These are phyloP conservation scores for Psittacula cyanocephala DNA, from an alignment of 2,113 vertebrate species.

Conservation along the genomic window DNA sequence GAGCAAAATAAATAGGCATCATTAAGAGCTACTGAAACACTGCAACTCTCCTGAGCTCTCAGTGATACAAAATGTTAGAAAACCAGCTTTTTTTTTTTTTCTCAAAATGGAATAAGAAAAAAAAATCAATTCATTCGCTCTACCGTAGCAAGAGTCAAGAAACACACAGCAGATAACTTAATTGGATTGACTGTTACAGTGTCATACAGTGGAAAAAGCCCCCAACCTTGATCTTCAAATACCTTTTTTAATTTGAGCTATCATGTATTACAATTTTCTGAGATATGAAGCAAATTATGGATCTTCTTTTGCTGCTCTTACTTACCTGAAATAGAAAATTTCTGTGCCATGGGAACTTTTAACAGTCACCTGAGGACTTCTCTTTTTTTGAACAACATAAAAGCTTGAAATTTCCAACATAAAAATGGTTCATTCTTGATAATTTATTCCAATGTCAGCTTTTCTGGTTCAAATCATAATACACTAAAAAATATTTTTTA, in stretches of 20 bases:
- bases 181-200: background rate
- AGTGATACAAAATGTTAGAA: background rate
- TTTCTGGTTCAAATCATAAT: background rate
- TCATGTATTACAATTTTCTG: background rate
- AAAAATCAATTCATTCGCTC: background rate
- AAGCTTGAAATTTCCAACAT: background rate
- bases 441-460: background rate
- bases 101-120: background rate
- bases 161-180: background rate
- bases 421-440: background rate
- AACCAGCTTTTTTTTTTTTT: constrained; percentile 16
- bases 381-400: background rate
- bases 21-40: constrained; percentile 15
- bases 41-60: background rate
- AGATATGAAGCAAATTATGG: background rate
- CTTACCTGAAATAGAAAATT: background rate
- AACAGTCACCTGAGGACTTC: background rate
- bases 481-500: background rate
- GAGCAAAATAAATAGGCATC: constrained; percentile 25
- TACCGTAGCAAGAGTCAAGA: background rate
- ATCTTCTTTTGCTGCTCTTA: background rate
- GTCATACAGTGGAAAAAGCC: accelerated
- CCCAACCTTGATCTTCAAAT: background rate
- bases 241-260: background rate
- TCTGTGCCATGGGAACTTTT: background rate